These are phyloP conservation scores for Pogona vitticeps DNA, from an alignment of 2,113 vertebrate genomes.

Conservation along the genomic window DNA sequence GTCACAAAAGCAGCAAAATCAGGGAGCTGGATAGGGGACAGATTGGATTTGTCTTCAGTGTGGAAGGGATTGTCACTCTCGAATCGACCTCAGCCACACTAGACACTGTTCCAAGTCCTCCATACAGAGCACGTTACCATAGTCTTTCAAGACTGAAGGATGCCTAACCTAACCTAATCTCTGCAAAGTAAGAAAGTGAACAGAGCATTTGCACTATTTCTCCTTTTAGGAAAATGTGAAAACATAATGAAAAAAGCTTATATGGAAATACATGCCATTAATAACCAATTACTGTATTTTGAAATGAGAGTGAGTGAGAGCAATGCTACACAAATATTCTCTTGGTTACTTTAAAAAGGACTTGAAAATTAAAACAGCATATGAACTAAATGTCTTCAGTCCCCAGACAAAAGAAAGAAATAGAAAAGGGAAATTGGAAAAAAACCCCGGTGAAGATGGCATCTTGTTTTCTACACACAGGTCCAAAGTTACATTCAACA, in stretches of 20 bases:
- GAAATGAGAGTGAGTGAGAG: conserved; percentile 22
- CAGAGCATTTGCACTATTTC: not conserved
- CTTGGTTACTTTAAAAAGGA: conserved; percentile 25
- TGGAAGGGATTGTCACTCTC: too few species aligned
- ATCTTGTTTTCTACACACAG: conserved; percentile 10
- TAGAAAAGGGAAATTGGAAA: conserved; percentile 29
- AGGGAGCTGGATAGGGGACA: too few species aligned
- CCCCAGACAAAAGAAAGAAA: conserved; percentile 13
- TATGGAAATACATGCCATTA: conserved; percentile 31
- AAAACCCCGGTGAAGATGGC: conserved; percentile 18
- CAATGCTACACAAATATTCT: conserved; percentile 23
- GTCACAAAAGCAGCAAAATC: too few species aligned
- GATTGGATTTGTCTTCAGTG: too few species aligned
- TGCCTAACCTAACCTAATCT: too few species aligned
- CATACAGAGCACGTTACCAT: too few species aligned
- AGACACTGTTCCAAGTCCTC: too few species aligned
- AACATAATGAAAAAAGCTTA: conserved; percentile 1
- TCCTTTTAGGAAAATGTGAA: conserved; percentile 24
- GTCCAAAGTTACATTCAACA: not conserved
- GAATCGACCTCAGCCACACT: too few species aligned
- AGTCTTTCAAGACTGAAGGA: too few species aligned
- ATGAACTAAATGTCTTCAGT: conserved; percentile 10
- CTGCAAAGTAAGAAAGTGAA: accelerated
- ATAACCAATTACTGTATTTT: conserved; percentile 34
- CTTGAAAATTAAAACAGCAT: conserved; percentile 31